phyloP scores from a whole-genome alignment of 2,888 invertebrate species.

The Notodonta dromedarius region DNA sequence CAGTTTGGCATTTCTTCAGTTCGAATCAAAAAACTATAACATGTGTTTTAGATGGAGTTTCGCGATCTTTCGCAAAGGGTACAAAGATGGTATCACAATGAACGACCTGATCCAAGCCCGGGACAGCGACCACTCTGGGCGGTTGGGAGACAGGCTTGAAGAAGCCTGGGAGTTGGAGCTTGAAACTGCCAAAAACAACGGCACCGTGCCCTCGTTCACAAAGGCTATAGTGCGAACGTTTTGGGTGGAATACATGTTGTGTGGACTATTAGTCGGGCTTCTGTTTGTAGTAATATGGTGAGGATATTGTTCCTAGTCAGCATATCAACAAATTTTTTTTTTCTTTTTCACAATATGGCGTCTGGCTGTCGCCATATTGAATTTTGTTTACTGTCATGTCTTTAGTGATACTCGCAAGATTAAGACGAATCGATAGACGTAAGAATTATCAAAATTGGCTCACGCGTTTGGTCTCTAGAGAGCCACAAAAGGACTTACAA shows the following conservation, averaged over 20 bases:
- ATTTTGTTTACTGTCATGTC: too few relatives aligned
- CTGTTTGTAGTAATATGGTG: conserved; percentile 84
- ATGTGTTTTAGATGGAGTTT: conserved; percentile 85
- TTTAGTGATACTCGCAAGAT: too few relatives aligned
- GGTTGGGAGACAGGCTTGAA: conserved; percentile 86
- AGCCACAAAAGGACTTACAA: too few relatives aligned
- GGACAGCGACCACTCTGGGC: conserved; percentile 84
- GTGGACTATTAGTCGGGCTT: conserved; percentile 82
- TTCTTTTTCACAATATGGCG: too few relatives aligned
- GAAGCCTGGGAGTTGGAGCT: conserved; percentile 86
- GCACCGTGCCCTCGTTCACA: conserved; percentile 82
- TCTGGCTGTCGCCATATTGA: too few relatives aligned
- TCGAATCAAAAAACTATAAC: too few relatives aligned
- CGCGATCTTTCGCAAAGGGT: conserved; percentile 85
- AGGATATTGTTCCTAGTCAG: conserved; percentile 21
- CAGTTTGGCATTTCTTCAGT: too few relatives aligned
- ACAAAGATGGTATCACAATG: conserved; percentile 83
- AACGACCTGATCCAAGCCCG: conserved; percentile 87
- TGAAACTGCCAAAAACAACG: conserved; percentile 64
- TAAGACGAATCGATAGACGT: too few relatives aligned
- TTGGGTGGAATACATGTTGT: conserved; percentile 82
- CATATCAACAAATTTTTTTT: too few relatives aligned
- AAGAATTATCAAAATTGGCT: too few relatives aligned
- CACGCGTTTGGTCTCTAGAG: too few relatives aligned
- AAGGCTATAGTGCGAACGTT: conserved; percentile 85